Evolutionary conservation across 2,797 vertebrate genomes (phyloP).

Genomic region (Poeciliopsis gracilis): DNA sequence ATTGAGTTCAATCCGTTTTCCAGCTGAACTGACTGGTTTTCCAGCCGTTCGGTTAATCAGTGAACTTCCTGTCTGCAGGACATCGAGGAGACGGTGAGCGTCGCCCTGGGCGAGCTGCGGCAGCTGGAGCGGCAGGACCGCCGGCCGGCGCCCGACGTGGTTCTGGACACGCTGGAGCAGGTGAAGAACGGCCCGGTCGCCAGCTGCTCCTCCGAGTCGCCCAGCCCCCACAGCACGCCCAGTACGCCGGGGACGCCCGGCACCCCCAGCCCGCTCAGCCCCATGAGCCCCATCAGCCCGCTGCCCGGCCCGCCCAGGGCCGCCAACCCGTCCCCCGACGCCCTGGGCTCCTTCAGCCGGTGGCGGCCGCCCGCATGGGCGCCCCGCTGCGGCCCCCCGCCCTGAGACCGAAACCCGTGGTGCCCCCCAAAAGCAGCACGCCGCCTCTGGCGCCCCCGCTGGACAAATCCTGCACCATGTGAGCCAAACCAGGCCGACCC

Average conservation of each 20-base stretch:
- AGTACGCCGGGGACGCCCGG: conserved; percentile 85
- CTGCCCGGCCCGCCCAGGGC: conserved; percentile 83
- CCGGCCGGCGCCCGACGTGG: conserved; percentile 91
- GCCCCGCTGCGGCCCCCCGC: conserved; percentile 93
- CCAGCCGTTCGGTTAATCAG: too few relatives aligned
- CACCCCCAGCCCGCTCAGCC: conserved; percentile 90
- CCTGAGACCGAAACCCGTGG: conserved; percentile 93
- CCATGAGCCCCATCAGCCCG: conserved; percentile 94
- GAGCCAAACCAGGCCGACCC: conserved; percentile 79
- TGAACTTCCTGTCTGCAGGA: conserved; percentile 79
- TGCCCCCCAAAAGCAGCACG: conserved; percentile 94
- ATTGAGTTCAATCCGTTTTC: too few relatives aligned
- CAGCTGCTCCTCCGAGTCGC: conserved; percentile 83
- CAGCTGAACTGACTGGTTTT: too few relatives aligned
- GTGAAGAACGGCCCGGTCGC: conserved; percentile 84
- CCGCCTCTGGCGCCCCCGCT: conserved; percentile 86
- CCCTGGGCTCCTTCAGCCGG: conserved; percentile 91
- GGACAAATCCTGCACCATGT: conserved; percentile 99
- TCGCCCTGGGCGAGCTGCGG: conserved; percentile 91
- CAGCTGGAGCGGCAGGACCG: conserved; percentile 93
- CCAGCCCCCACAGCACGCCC: conserved; percentile 84
- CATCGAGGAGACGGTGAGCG: conserved; percentile 96
- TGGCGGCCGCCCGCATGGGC: conserved; percentile 88
- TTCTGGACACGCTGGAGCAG: conserved; percentile 96
- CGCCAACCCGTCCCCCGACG: conserved; percentile 88